These are phyloP conservation scores for Morinoia aosen DNA, from an alignment of 2,888 invertebrate species.

Conservation along the genomic window DNA sequence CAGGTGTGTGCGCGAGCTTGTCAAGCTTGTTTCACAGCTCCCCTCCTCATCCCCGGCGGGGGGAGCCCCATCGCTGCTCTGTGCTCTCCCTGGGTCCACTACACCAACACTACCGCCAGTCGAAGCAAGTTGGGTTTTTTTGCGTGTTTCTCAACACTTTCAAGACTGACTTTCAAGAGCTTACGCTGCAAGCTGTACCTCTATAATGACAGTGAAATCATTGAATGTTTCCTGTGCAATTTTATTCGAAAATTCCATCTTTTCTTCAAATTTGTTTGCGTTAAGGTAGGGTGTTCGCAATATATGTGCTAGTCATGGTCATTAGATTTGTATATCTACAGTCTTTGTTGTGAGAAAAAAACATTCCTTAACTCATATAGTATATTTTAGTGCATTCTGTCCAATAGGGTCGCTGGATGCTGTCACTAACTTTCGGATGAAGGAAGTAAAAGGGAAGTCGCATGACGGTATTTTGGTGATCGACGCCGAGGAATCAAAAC, in stretches of 20 bases:
- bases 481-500: background rate
- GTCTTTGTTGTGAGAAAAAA: background rate
- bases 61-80: background rate
- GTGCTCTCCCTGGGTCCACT: slow-evolving; percentile 14
- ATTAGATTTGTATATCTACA: background rate
- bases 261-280: too few species aligned
- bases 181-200: too few species aligned
- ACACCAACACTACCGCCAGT: background rate
- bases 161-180: background rate
- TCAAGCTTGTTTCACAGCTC: background rate
- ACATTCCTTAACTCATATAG: background rate
- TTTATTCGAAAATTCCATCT: too few species aligned
- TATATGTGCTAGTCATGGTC: too few species aligned
- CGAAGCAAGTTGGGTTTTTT: background rate
- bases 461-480: background rate
- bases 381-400: background rate
- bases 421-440: background rate
- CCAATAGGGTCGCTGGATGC: background rate
- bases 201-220: too few species aligned
- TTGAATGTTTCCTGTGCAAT: too few species aligned
- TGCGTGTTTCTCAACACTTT: background rate
- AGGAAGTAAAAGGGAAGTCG: background rate
- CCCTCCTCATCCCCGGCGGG: background rate
- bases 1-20: slow-evolving; percentile 18
- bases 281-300: background rate